These are phyloP conservation scores for Apamea monoglypha DNA, from an alignment of 2,888 invertebrate species.

Conservation along the genomic window DNA sequence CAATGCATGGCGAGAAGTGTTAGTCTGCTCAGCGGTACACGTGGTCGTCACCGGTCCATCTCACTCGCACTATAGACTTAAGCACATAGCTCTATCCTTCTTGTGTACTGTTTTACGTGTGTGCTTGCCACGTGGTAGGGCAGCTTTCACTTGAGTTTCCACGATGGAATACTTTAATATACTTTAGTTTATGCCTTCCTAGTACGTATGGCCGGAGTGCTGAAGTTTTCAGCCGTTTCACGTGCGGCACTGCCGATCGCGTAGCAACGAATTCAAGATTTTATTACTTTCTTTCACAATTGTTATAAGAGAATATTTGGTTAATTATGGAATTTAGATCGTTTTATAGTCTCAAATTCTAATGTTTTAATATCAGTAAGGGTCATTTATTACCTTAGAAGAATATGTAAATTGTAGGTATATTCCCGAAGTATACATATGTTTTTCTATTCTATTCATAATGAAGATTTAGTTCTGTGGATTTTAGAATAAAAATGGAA, in stretches of 20 bases:
- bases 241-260: neutral
- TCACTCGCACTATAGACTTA: neutral
- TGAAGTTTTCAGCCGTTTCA: slow-evolving; percentile 13
- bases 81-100: neutral
- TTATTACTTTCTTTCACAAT: neutral
- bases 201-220: slow-evolving; percentile 1
- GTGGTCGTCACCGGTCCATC: neutral
- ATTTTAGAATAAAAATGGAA: neutral
- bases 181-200: slow-evolving; percentile 10
- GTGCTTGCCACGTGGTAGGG: neutral
- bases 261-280: neutral
- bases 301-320: too few species aligned
- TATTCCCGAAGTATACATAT: neutral
- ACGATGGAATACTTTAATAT: neutral
- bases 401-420: too few species aligned
- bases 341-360: neutral
- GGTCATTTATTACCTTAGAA: neutral
- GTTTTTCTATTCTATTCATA: neutral
- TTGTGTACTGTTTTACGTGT: neutral
- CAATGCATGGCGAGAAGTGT: neutral
- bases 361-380: neutral
- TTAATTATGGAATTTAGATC: neutral
- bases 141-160: neutral
- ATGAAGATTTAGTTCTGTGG: neutral
- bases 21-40: neutral